phyloP scores from a whole-genome alignment of 2,888 invertebrate species.

The Zaprionus lineosus region DNA sequence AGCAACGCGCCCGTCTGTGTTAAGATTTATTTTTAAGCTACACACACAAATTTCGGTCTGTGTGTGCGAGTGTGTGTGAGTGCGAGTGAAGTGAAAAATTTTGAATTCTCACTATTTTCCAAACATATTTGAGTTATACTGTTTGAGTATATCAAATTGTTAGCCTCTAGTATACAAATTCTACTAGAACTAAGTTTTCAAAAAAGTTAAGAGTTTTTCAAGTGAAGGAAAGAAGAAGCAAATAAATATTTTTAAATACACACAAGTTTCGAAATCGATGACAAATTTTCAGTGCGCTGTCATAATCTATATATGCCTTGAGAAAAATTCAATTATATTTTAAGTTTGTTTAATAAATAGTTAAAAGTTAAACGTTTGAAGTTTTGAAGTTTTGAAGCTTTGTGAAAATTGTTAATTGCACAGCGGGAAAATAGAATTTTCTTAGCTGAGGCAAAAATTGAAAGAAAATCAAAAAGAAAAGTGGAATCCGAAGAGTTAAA shows the following conservation, averaged over 20 bases:
- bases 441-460: neutral
- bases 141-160: no score
- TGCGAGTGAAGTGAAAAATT: conserved; percentile 43
- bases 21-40: conserved; percentile 72
- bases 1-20: conserved; percentile 66
- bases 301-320: conserved; percentile 33
- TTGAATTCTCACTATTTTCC: conserved; percentile 9
- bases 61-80: no score
- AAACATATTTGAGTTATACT: conserved; percentile 6
- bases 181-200: neutral
- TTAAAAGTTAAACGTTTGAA: conserved; percentile 10
- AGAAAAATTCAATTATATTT: conserved; percentile 7
- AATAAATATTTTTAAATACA: no score
- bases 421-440: conserved; percentile 25
- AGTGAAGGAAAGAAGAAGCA: no score
- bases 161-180: neutral
- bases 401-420: conserved; percentile 5
- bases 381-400: no score
- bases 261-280: no score
- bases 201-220: conserved; percentile 12
- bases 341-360: no score
- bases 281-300: conserved; percentile 31
- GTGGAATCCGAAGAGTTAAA: conserved; percentile 54
- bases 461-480: conserved; percentile 5
- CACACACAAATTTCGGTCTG: conserved; percentile 45